Conservation (phyloP, 2,888 invertebrate species). For the Thalpophila matura region DNA sequence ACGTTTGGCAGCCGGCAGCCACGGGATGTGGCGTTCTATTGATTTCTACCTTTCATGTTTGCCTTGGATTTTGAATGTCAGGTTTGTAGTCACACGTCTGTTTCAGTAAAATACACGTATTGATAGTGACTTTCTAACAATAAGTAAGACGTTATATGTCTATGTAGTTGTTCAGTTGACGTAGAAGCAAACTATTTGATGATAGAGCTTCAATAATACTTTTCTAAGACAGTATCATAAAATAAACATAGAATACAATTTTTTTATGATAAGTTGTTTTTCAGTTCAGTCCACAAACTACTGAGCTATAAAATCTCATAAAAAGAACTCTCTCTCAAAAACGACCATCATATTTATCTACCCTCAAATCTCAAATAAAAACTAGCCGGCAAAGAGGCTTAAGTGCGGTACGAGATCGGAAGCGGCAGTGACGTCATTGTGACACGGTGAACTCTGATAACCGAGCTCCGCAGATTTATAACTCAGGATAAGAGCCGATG, state of each 20-base stretch:
- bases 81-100: constrained; percentile 4
- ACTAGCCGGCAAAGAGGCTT: constrained; percentile 47
- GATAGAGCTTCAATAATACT: too few species aligned
- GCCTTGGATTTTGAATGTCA: constrained; percentile 13
- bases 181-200: too few species aligned
- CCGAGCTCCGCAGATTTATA: constrained; percentile 56
- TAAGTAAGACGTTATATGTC: background rate
- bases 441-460: constrained; percentile 42
- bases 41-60: constrained; percentile 50
- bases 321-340: constrained; percentile 14
- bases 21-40: constrained; percentile 28
- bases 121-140: background rate
- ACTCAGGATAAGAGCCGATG: constrained; percentile 40
- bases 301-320: constrained; percentile 9
- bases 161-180: background rate
- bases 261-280: background rate
- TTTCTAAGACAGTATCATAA: too few species aligned
- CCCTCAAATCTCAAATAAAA: constrained; percentile 57
- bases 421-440: constrained; percentile 47
- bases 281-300: constrained; percentile 10
- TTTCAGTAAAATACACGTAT: background rate
- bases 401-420: constrained; percentile 37
- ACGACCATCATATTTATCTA: constrained; percentile 44
- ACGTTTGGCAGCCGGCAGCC: constrained; percentile 44
- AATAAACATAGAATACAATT: background rate